Evolutionary conservation across 2,797 vertebrate genomes (phyloP), one percentile per base, ranked within the genome.

Genomic region (Syndactyla subalaris): DNA sequence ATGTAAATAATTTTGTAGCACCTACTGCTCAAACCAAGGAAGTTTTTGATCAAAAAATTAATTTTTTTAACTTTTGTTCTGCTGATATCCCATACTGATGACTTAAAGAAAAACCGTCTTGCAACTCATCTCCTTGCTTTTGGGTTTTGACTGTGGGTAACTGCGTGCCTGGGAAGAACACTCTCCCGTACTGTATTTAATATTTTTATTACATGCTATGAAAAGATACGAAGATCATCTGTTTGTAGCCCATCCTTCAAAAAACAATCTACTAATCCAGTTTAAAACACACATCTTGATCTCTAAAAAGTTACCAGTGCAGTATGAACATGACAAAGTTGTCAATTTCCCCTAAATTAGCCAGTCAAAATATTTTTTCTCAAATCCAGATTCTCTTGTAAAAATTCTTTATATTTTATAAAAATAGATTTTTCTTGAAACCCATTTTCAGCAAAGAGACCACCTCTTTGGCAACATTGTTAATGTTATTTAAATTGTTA

Each of bases 371-470:
- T 99, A 99, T 99, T 99, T 99, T 99, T 98, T 99, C 99, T 99
- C 99, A 99, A 99, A 99, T 99, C 99, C 99, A 99, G 99, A 99
- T 99, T 99, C 99, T 99, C 99, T 99, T 99, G 99, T 99, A 99
- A 99, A 99, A 99, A 99, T 99, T 99, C 99, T 99, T 99, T 99
- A 99, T 99, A 99, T 99, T 99, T 98, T 99, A 99, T 99, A 99
- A 99, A 99, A 99, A 99, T 99, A 99, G 99, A 99, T 99, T 98
- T 99, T 99, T 99, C 99, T 99, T 99, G 99, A 99, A 99, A 99
- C 97, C 98, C 98, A 98, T 99, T 99, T 99, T 99, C 99, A 99
- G 99, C 99, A 99, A 99, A 99, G 99, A 99, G 99, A 99, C 99
- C 98, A 99, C 99, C 99, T 99, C 99, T 99, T 99, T 99, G 99